Evolutionary conservation across 2,888 invertebrate species (phyloP).

Genomic region (Oligia strigilis): DNA sequence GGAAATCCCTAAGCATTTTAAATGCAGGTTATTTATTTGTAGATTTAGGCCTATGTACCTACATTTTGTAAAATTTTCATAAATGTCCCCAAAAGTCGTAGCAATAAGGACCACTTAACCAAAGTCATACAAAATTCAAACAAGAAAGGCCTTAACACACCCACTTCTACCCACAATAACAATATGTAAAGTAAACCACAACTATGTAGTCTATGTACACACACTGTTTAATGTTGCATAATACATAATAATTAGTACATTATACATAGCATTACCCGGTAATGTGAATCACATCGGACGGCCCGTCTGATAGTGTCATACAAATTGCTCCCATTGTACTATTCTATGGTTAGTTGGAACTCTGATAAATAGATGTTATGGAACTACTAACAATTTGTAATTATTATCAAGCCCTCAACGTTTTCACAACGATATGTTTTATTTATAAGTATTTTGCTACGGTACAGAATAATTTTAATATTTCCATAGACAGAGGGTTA

Average conservation of each 20-base stretch:
- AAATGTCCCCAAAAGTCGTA: background rate
- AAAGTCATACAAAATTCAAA: slow-evolving; percentile 3
- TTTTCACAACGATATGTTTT: slow-evolving; percentile 52
- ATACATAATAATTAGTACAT: slow-evolving; percentile 25
- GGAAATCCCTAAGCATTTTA: background rate
- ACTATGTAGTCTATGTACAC: slow-evolving; percentile 5
- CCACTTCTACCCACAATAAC: background rate
- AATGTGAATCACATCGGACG: slow-evolving; percentile 50
- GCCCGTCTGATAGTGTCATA: slow-evolving; percentile 48
- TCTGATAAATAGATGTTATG: slow-evolving; percentile 78
- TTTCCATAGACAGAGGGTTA: background rate
- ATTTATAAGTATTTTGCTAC: slow-evolving; percentile 48
- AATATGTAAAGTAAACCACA: slow-evolving; percentile 21
- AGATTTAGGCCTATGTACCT: background rate
- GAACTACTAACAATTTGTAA: slow-evolving; percentile 69
- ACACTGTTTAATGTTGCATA: slow-evolving; percentile 8
- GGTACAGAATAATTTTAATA: slow-evolving; percentile 18
- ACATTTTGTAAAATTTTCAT: background rate
- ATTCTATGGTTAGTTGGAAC: slow-evolving; percentile 70
- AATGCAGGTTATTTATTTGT: background rate
- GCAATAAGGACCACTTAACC: background rate
- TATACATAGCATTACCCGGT: slow-evolving; percentile 18
- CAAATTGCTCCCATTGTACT: slow-evolving; percentile 57
- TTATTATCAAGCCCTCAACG: slow-evolving; percentile 54
- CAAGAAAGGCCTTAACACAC: background rate